Conservation (phyloP, 2,113 vertebrate genomes). For the Sciurus niger region DNA sequence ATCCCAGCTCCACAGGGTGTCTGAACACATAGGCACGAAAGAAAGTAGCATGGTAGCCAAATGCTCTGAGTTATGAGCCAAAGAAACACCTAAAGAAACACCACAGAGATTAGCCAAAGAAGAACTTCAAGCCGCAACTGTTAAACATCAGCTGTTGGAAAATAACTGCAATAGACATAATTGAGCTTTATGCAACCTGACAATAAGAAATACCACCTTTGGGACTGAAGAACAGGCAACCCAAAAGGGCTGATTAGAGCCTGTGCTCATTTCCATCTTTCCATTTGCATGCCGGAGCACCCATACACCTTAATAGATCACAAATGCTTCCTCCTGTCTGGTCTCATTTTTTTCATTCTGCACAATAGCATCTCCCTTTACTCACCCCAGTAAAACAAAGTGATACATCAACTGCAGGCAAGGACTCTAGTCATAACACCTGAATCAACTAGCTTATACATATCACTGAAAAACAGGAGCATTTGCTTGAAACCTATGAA, state of each 20-base stretch:
- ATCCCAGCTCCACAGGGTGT: constrained; percentile 13
- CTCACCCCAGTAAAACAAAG: constrained; percentile 35
- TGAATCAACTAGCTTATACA: constrained; percentile 23
- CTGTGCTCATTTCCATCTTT: not conserved
- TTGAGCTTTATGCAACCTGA: not conserved
- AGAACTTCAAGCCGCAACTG: constrained; percentile 9
- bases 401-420: constrained; percentile 41
- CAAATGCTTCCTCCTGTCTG: not conserved
- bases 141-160: not conserved
- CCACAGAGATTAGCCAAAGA: not conserved
- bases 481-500: constrained; percentile 54
- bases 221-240: not conserved
- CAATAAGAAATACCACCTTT: not conserved
- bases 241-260: not conserved
- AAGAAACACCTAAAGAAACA: constrained; percentile 58
- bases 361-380: constrained; percentile 50
- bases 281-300: not conserved
- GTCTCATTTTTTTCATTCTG: constrained; percentile 58
- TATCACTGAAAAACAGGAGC: constrained; percentile 68
- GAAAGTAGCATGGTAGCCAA: not conserved
- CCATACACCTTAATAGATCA: constrained; percentile 30
- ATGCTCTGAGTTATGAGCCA: not conserved
- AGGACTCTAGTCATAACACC: not conserved
- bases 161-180: not conserved
- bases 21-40: not conserved